A percentile compares a stretch with the other conserved stretches of the same genome.
phyloP scores from a whole-genome alignment of 2,797 vertebrate species.

The Lepus townsendii region DNA sequence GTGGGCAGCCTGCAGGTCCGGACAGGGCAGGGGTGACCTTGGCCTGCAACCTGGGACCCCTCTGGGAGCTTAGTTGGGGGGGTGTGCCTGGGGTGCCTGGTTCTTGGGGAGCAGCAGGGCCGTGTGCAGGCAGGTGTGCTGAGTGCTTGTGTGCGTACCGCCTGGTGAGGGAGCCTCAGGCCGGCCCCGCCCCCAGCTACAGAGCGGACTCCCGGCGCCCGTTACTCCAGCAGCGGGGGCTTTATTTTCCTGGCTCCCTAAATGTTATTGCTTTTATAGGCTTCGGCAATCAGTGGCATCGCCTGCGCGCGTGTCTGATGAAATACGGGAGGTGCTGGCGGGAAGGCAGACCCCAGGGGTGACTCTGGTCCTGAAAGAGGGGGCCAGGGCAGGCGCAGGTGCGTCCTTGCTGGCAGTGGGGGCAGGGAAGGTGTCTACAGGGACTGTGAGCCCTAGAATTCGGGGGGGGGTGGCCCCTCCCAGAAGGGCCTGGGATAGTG shows the following conservation, averaged over 20 bases:
- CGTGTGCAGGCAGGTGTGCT: not conserved
- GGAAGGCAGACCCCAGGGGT: not conserved
- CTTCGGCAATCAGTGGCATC: slow-evolving; percentile 68
- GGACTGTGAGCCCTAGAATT: not conserved
- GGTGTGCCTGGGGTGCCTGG: not conserved
- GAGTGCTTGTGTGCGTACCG: not conserved
- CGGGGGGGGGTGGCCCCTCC: not conserved
- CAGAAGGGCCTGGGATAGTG: not conserved
- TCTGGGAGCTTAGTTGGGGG: not conserved
- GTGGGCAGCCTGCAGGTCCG: not conserved
- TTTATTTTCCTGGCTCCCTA: slow-evolving; percentile 43
- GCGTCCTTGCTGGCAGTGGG: not conserved
- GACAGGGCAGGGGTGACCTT: not conserved
- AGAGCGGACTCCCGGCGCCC: not conserved
- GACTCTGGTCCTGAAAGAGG: not conserved
- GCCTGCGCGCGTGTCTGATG: not conserved
- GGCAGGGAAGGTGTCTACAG: not conserved
- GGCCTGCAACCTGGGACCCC: not conserved
- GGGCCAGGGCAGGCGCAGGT: not conserved
- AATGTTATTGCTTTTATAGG: slow-evolving; percentile 52
- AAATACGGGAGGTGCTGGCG: not conserved
- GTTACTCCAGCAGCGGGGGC: not conserved
- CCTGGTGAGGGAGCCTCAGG: not conserved
- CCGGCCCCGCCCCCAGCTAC: not conserved
- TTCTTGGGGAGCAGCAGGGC: not conserved